Evolutionary conservation across 2,888 invertebrate species (phyloP).

Genomic region (Nephrotoma guestfalica): DNA sequence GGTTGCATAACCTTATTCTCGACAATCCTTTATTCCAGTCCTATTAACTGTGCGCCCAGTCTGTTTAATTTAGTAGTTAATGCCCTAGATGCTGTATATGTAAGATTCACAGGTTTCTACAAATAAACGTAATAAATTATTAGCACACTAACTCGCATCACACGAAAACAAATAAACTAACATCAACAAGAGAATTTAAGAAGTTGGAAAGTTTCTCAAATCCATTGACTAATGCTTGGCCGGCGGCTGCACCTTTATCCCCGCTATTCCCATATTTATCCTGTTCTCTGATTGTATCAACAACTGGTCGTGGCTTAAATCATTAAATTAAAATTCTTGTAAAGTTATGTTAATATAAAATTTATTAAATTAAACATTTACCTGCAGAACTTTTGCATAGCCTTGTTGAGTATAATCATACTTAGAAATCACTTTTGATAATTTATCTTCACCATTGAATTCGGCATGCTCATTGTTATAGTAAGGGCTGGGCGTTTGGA

Average conservation of each 20-base stretch:
- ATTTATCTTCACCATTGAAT: background rate
- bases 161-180: conserved; percentile 24
- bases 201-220: conserved; percentile 52
- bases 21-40: background rate
- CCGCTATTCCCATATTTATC: conserved; percentile 68
- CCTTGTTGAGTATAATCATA: background rate
- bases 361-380: background rate
- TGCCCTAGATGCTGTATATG: background rate
- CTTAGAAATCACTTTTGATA: background rate
- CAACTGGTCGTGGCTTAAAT: conserved; percentile 48
- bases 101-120: background rate
- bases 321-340: background rate
- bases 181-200: conserved; percentile 45
- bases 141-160: background rate
- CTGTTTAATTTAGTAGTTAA: background rate
- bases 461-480: background rate
- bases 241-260: conserved; percentile 47
- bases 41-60: background rate
- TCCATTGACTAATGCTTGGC: conserved; percentile 48
- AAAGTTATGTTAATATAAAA: background rate
- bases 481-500: background rate
- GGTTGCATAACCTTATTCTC: too few species aligned
- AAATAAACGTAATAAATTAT: background rate
- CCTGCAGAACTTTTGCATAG: background rate
- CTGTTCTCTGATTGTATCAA: conserved; percentile 59